Evolutionary conservation across 2,113 vertebrate genomes (phyloP), one percentile per base, ranked within the genome.

Genomic region (Aramus guarauna): DNA sequence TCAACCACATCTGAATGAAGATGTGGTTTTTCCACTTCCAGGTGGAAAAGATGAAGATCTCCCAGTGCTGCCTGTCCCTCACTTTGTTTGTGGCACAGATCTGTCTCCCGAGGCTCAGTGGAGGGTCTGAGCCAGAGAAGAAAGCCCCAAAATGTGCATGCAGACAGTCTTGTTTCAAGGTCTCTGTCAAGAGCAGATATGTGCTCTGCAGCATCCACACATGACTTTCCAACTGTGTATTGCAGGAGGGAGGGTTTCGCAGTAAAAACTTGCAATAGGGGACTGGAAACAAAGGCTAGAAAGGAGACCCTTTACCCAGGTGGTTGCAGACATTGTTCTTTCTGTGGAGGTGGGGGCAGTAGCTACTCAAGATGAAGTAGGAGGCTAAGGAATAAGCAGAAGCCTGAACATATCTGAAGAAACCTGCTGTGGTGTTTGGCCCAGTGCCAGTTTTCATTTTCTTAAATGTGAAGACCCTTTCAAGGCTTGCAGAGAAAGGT

Each of bases 101-200:
- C 67, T 86, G 20, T 20, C n/a, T 53, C 34, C 6, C 5, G 16
- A 12, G 23, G 4, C 15, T 56, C 37, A 56, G 20, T 29, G 9
- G 11, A 73, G 30, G 3, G 15, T 26, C 27, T 48, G 21, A 66
- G 3, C 7, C 24, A 27, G 30, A 48, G 39, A 75, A 75, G 14
- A 55, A 80, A 86, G 9, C 0, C 0, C 5, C 32, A 56, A 81
- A 69, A 72, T 2, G 3, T 58, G 26, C 4, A 23, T 4, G 4
- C 63, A 34, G 48, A 37, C 12, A 9, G 15, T 12, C 29, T 64
- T 81, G 7, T 64, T 76, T 77, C 48, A 64, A 81, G 39, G 32
- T 17, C 8, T 63, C 41, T 85, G 8, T 41, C 19, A 36, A 69
- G 29, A 47, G 9, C 17, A 60, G 30, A 9, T 15, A 26, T 4